These are phyloP conservation scores for Osmerus eperlanus DNA, from an alignment of 2,113 vertebrate species.

Conservation along the genomic window DNA sequence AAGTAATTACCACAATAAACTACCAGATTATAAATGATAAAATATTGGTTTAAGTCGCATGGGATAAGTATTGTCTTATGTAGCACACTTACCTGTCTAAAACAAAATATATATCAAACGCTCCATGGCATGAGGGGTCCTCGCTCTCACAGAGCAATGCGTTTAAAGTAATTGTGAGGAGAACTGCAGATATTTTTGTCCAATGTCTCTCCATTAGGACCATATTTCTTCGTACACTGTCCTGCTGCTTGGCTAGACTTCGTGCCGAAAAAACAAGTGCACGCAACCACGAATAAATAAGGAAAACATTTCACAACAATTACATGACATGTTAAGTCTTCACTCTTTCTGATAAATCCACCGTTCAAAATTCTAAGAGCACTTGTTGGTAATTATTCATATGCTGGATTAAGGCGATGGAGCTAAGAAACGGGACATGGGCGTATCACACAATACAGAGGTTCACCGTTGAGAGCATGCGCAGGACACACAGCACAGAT, in stretches of 20 bases:
- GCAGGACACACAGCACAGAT: neutral
- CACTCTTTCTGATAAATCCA: neutral
- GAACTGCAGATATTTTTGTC: conserved; percentile 34
- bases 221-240: neutral
- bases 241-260: neutral
- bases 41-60: neutral
- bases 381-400: neutral
- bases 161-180: conserved; percentile 23
- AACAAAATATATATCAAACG: conserved; percentile 88
- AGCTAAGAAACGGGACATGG: neutral
- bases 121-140: conserved; percentile 80
- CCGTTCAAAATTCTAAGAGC: neutral
- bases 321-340: neutral
- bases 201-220: conserved; percentile 43
- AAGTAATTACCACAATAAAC: neutral
- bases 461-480: conserved; percentile 1
- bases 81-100: conserved; percentile 68
- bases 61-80: neutral
- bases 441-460: neutral
- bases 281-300: neutral
- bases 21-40: neutral
- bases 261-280: neutral
- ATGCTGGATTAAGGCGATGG: neutral
- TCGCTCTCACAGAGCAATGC: conserved; percentile 52
- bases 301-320: neutral